Evolutionary conservation across 1,140 invertebrate species (phyloP).

Genomic region (Laodelphax striatellus): DNA sequence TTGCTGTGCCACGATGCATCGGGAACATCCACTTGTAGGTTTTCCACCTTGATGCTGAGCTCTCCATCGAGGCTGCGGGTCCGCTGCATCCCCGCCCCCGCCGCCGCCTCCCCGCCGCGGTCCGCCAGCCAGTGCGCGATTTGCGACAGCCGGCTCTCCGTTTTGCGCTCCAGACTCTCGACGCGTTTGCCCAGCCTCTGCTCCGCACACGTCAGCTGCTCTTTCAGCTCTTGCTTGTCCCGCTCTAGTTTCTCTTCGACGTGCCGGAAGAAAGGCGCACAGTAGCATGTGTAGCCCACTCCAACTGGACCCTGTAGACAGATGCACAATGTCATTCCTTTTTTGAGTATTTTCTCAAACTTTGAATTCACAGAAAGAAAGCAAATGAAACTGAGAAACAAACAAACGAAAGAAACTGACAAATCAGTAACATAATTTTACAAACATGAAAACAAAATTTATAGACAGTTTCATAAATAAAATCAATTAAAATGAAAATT

Average conservation of each 20-base stretch:
- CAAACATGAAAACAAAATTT: too few relatives aligned
- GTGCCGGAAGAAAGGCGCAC: conserved; percentile 65
- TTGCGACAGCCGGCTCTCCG: conserved; percentile 62
- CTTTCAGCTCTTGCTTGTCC: conserved; percentile 74
- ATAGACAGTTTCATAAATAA: too few relatives aligned
- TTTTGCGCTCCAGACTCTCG: conserved; percentile 63
- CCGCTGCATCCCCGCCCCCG: conserved; percentile 34
- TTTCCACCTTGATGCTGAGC: not conserved
- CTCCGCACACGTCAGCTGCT: conserved; percentile 69
- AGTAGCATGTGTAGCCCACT: conserved; percentile 73
- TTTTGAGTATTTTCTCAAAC: too few relatives aligned
- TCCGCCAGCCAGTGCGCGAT: conserved; percentile 50
- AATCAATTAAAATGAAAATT: too few relatives aligned
- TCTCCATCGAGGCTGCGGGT: conserved; percentile 47
- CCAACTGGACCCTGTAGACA: conserved; percentile 63
- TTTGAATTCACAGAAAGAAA: too few relatives aligned
- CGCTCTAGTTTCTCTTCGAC: conserved; percentile 75
- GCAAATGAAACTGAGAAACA: not conserved
- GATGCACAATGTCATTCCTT: not conserved
- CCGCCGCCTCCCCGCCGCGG: not conserved
- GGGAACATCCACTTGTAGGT: not conserved
- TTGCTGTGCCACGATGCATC: not conserved
- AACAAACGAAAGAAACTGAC: not conserved
- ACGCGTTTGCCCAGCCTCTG: conserved; percentile 70
- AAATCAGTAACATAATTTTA: too few relatives aligned